Percentiles rank a stretch among this genome's conserved stretches.
phyloP scores from a whole-genome alignment of 2,888 invertebrate species.

The Tubulanus polymorphus region DNA sequence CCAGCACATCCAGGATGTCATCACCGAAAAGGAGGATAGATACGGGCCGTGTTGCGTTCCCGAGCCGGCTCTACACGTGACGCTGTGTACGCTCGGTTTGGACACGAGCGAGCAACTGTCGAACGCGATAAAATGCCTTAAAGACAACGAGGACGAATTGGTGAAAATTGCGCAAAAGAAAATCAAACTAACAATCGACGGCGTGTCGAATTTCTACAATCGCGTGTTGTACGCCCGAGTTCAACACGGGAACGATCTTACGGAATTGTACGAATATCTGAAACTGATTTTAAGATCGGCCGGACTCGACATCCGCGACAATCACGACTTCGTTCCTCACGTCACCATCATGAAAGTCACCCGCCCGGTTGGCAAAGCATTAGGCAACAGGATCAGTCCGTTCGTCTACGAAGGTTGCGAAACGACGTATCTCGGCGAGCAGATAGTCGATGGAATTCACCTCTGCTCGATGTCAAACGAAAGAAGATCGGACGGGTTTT shows the following conservation, averaged over 20 bases:
- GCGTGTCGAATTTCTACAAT: constrained; percentile 48
- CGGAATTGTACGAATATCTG: constrained; percentile 39
- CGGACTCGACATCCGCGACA: constrained; percentile 49
- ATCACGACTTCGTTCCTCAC: constrained; percentile 53
- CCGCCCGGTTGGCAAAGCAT: constrained; percentile 37
- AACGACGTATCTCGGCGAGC: constrained; percentile 46
- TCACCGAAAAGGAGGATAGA: constrained; percentile 42
- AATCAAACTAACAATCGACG: constrained; percentile 32
- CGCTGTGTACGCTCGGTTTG: constrained; percentile 50
- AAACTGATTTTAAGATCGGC: constrained; percentile 33
- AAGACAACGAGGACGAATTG: constrained; percentile 28
- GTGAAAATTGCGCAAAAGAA: constrained; percentile 25
- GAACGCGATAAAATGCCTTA: constrained; percentile 30
- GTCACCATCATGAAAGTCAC: constrained; percentile 53
- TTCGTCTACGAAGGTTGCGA: constrained; percentile 38
- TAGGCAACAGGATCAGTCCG: constrained; percentile 43
- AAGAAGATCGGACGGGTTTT: constrained; percentile 50
- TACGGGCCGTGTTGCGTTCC: constrained; percentile 46
- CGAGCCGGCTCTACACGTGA: constrained; percentile 47
- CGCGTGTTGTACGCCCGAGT: constrained; percentile 52
- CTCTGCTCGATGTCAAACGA: constrained; percentile 50
- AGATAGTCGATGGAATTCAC: constrained; percentile 43
- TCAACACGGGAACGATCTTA: constrained; percentile 36
- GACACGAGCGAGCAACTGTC: constrained; percentile 39
- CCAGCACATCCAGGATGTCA: constrained; percentile 38